Evolutionary conservation across 2,888 invertebrate species (phyloP), one percentile per base, ranked within the genome.

Genomic region (Pammene aurita): DNA sequence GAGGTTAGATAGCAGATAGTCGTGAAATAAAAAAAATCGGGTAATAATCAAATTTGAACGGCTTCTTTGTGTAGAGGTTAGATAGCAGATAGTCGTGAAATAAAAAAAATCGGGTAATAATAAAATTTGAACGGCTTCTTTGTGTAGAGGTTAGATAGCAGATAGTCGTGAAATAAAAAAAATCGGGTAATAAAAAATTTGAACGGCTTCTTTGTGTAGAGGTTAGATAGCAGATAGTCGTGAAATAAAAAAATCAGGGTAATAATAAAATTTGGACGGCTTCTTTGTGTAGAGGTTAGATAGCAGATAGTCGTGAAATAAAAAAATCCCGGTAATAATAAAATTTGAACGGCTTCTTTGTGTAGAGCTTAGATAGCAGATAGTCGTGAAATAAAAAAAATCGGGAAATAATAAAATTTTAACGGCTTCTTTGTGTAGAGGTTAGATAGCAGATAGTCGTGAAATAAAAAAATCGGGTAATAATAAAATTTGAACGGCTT

Each of bases 171-270:
- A n/a, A n/a, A n/a, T n/a, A n/a, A n/a, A n/a, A n/a, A n/a, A n/a
- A n/a, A n/a, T n/a, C 69, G 16, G 60, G 54, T 50, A 26, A 54
- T 58, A 18, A 58, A 48, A 55, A 58, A 65, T 41, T 48, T 65
- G 14, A 46, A 50, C 60, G 18, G 44, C 46, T 44, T 26, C 46
- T 62, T 56, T 57, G 50, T 67, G 56, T 48, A 16, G 16, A 61
- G 16, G 18, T 14, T 50, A 38, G n/a, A 11, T 58, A 58, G n/a
- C 44, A 44, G 26, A 26, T 41, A 41, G 9, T 7, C 41, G 34
- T 13, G 54, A n/a, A n/a, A n/a, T n/a, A n/a, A n/a, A n/a, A n/a
- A 60, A 65, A 69, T 52, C 65, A 64, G 16, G 60, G 54, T 50
- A 26, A 54, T 58, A 18, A 58, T 54, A 48, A 55, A 58, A 65